Evolutionary conservation across 2,797 vertebrate species (phyloP).

Genomic region (Bryconaethiops microstoma): DNA sequence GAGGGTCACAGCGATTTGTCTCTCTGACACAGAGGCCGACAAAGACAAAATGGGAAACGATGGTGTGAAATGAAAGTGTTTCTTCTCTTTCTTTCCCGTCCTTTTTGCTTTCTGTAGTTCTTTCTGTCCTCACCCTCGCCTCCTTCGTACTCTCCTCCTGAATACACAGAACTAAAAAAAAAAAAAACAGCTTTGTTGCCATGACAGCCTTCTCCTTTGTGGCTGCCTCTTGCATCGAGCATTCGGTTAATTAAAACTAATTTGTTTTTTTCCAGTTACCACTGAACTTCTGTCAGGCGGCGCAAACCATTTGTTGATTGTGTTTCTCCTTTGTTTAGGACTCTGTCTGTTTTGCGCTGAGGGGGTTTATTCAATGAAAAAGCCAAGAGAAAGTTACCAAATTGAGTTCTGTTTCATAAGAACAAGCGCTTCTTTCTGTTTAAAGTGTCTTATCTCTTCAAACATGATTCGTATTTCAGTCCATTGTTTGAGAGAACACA

Average conservation of each 20-base stretch:
- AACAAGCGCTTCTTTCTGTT: neutral
- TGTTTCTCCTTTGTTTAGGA: constrained; percentile 39
- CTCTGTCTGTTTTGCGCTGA: constrained; percentile 21
- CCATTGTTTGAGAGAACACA: neutral
- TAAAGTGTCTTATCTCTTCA: neutral
- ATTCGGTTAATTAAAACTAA: constrained; percentile 58
- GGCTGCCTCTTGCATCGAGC: constrained; percentile 53
- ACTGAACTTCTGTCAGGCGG: constrained; percentile 50
- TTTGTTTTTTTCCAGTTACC: constrained; percentile 53
- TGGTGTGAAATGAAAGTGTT: constrained; percentile 58
- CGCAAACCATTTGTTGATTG: constrained; percentile 50
- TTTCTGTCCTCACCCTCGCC: constrained; percentile 56
- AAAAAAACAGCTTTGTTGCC: constrained; percentile 77
- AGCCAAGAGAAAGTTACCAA: neutral
- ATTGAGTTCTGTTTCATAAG: constrained; percentile 12
- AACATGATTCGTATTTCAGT: constrained; percentile 3
- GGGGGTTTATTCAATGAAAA: constrained; percentile 27
- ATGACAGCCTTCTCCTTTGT: constrained; percentile 70
- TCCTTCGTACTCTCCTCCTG: constrained; percentile 66
- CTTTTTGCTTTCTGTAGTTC: constrained; percentile 65
- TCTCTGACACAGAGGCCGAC: constrained; percentile 56
- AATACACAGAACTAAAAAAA: constrained; percentile 63
- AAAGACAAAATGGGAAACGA: constrained; percentile 63
- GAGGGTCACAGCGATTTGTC: constrained; percentile 59
- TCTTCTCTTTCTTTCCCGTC: constrained; percentile 55